Percentiles rank a stretch among this genome's conserved stretches.
Evolutionary conservation across 2,113 vertebrate species (phyloP).

Genomic region (Dromas ardeola): DNA sequence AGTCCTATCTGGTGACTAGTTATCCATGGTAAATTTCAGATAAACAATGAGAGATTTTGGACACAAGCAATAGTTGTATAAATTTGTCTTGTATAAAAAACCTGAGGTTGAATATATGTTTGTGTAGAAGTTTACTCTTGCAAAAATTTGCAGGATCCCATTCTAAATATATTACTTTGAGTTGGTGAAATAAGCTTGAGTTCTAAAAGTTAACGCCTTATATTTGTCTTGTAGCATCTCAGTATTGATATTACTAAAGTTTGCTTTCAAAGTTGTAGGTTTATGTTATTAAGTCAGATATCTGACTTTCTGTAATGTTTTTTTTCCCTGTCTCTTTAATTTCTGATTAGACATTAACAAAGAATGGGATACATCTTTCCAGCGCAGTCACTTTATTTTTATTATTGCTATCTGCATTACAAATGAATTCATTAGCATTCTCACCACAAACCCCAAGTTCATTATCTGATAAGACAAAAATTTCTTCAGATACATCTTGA

Average conservation of each 20-base stretch:
- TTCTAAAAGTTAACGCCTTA: not conserved
- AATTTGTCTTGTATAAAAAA: not conserved
- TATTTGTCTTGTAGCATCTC: not conserved
- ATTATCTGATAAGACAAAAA: conserved; percentile 54
- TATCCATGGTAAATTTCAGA: not conserved
- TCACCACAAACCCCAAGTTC: conserved; percentile 20
- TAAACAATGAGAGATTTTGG: not conserved
- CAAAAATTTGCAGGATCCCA: not conserved
- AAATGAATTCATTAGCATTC: conserved; percentile 47
- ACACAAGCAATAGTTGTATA: not conserved
- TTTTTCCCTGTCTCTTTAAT: not conserved
- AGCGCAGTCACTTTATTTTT: not conserved
- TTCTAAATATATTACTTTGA: not conserved
- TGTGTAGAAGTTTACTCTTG: not conserved
- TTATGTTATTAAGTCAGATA: not conserved
- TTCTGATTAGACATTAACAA: conserved; percentile 3
- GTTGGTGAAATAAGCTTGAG: not conserved
- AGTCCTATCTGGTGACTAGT: not conserved
- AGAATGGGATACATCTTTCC: not conserved
- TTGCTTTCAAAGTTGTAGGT: not conserved
- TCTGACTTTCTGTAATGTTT: not conserved
- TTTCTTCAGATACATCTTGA: conserved; percentile 41
- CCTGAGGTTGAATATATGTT: not conserved
- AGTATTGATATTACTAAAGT: not conserved
- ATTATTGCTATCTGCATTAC: not conserved